Evolutionary conservation across 2,797 vertebrate species (phyloP).

Genomic region (Benthosema pterotum): DNA sequence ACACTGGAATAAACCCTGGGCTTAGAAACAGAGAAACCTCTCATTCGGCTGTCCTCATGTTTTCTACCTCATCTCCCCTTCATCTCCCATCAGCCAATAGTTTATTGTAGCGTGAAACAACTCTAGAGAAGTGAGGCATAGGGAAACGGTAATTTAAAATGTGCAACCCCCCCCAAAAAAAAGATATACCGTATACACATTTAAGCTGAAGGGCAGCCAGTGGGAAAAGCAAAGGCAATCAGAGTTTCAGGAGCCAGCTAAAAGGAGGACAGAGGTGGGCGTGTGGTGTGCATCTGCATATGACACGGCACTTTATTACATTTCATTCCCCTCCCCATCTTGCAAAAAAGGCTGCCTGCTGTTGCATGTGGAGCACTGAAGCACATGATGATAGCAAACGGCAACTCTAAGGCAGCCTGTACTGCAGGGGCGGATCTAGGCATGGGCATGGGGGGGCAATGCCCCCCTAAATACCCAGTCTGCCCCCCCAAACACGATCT

Average conservation of each 20-base stretch:
- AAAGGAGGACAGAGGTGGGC: constrained; percentile 2
- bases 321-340: constrained; percentile 6
- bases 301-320: constrained; percentile 15
- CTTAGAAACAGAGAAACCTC: constrained; percentile 10
- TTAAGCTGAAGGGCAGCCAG: not conserved
- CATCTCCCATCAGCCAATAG: constrained; percentile 4
- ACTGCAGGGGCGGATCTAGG: too few species aligned
- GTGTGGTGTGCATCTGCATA: constrained; percentile 1
- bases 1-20: too few species aligned
- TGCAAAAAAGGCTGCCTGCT: constrained; percentile 1
- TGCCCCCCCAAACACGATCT: too few species aligned
- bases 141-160: constrained; percentile 13
- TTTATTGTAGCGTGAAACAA: constrained; percentile 3
- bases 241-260: constrained; percentile 7
- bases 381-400: constrained; percentile 4
- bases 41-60: not conserved
- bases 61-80: constrained; percentile 10
- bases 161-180: too few species aligned
- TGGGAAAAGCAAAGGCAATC: constrained; percentile 27
- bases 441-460: too few species aligned
- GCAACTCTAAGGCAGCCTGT: not conserved
- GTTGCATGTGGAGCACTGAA: not conserved
- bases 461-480: too few species aligned
- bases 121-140: not conserved
- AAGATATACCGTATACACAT: constrained; percentile 3